A percentile compares a stretch with the other conserved stretches of the same genome.
Conservation (phyloP, 2,888 invertebrate species). For the Hirtodrosophila duncani region DNA sequence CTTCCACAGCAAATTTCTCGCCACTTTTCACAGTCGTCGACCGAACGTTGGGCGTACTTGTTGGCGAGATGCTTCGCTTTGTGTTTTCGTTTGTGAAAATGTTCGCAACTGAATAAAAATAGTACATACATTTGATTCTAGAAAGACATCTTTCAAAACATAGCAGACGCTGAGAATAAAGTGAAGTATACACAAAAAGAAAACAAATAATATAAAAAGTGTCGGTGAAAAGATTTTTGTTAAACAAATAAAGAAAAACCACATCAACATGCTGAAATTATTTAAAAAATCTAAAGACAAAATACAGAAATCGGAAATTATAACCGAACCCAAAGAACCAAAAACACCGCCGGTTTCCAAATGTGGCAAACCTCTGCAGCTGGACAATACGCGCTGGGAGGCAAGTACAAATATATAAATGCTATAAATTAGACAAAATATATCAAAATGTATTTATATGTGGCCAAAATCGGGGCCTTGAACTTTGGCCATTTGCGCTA, state of each 20-base stretch:
- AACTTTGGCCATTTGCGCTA: constrained; percentile 14
- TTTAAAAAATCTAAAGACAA: constrained; percentile 73
- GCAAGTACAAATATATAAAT: constrained; percentile 66
- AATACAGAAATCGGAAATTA: constrained; percentile 75
- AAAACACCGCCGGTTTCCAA: constrained; percentile 65
- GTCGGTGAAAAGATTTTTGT: not conserved
- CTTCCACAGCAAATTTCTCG: constrained; percentile 46
- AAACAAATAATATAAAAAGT: constrained; percentile 1
- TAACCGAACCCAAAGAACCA: constrained; percentile 66
- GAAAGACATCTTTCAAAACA: not conserved
- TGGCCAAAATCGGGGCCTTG: not conserved
- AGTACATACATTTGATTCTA: not conserved
- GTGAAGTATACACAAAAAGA: constrained; percentile 1
- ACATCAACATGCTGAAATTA: constrained; percentile 64
- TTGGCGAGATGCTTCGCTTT: constrained; percentile 20
- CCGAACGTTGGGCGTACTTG: constrained; percentile 49
- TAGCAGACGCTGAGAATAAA: no score
- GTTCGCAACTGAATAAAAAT: constrained; percentile 14
- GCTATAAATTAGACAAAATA: not conserved
- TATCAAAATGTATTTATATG: not conserved
- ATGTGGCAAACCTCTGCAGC: constrained; percentile 75
- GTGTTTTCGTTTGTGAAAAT: constrained; percentile 18
- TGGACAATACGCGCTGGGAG: constrained; percentile 77
- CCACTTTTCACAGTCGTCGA: constrained; percentile 50
- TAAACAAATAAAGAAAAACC: constrained; percentile 3